Conservation (phyloP, 2,888 invertebrate species). For the Zonitis immaculata region DNA sequence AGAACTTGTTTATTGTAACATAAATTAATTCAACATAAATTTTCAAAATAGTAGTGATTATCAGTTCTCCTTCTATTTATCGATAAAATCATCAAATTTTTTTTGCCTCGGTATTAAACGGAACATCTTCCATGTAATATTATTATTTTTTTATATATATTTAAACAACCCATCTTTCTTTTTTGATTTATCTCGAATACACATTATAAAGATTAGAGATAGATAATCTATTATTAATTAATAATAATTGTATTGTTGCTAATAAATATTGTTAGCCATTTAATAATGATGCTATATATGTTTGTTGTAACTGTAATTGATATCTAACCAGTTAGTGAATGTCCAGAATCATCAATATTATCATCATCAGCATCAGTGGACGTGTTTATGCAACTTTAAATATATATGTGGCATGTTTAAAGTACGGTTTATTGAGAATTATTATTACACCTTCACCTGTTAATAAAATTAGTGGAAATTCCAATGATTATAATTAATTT, state of each 20-base stretch:
- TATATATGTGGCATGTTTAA: no score
- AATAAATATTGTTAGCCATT: constrained; percentile 17
- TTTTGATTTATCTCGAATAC: background rate
- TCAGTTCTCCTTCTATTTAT: background rate
- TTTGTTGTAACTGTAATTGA: constrained; percentile 15
- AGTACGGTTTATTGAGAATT: no score
- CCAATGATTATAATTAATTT: no score
- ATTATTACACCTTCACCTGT: no score
- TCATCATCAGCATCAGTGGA: no score
- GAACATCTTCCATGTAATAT: no score
- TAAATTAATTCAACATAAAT: background rate
- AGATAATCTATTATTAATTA: background rate
- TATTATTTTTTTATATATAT: no score
- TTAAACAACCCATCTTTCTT: background rate
- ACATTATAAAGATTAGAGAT: background rate
- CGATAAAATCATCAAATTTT: background rate
- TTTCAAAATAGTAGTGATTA: background rate
- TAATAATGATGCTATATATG: background rate
- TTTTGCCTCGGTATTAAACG: no score
- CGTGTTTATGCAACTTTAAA: no score
- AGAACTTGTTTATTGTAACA: background rate
- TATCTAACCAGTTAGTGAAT: constrained; percentile 19
- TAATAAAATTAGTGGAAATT: no score
- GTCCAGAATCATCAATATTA: no score
- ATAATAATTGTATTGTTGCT: constrained; percentile 11